Conservation (phyloP, 2,888 invertebrate genomes). For the Phasia obesa region DNA sequence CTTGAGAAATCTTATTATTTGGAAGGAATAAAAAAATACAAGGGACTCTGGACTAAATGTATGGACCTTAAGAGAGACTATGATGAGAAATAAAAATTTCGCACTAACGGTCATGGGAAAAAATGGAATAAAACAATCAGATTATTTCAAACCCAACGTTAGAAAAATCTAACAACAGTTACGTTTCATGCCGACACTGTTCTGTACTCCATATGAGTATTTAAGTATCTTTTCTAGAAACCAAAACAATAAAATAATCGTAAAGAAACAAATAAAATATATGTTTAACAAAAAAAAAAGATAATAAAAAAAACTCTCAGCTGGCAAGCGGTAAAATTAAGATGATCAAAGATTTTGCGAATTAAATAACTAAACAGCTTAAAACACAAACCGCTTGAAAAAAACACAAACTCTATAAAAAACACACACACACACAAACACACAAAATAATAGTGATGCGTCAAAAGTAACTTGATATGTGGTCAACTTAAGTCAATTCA, state of each 20-base stretch:
- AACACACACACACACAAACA: slow-evolving; percentile 11
- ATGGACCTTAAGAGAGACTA: no score
- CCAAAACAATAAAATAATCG: slow-evolving; percentile 4
- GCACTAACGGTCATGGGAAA: no score
- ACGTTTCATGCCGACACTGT: no score
- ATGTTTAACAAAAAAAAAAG: slow-evolving; percentile 37
- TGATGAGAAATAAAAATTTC: no score
- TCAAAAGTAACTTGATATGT: slow-evolving; percentile 69
- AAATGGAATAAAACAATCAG: no score
- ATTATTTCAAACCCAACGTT: no score
- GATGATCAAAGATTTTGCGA: slow-evolving; percentile 69
- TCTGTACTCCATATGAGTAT: no score
- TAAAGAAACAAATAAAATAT: slow-evolving; percentile 1
- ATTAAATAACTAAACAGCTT: slow-evolving; percentile 67
- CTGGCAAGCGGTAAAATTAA: slow-evolving; percentile 63
- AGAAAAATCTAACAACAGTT: no score
- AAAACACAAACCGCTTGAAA: slow-evolving; percentile 66
- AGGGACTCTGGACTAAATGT: no score
- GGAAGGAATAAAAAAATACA: no score
- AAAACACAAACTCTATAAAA: background rate
- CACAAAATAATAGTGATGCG: slow-evolving; percentile 63
- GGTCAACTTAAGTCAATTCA: slow-evolving; percentile 58
- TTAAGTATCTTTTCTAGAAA: no score
- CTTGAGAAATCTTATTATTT: no score
- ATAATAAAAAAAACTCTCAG: slow-evolving; percentile 58